Conservation (phyloP, 2,888 invertebrate species). For the Aspidapion aeneum region DNA sequence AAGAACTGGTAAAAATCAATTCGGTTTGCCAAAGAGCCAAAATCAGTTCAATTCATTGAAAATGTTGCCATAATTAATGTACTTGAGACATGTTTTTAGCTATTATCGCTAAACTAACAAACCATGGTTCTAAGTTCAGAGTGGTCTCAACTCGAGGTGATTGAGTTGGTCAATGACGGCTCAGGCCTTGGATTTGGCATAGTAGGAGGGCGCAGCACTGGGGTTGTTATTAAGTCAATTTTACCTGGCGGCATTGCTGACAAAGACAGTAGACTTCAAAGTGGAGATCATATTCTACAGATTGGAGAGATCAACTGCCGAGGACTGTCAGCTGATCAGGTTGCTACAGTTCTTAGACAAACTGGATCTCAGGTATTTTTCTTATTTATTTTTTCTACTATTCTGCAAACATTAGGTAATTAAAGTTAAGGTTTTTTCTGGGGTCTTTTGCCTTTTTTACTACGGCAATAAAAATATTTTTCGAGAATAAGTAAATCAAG, state of each 20-base stretch:
- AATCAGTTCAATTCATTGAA: too few species aligned
- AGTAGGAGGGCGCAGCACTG: conserved; percentile 96
- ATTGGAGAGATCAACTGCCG: conserved; percentile 92
- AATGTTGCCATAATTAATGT: too few species aligned
- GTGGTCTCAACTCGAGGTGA: conserved; percentile 99
- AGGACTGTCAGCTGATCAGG: conserved; percentile 95
- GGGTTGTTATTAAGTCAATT: conserved; percentile 97
- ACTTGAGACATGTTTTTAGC: not conserved
- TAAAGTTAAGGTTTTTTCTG: too few species aligned
- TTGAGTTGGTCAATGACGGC: conserved; percentile 96
- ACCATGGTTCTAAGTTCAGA: conserved; percentile 78
- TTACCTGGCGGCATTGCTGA: conserved; percentile 96
- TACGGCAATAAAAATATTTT: too few species aligned
- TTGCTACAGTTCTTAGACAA: conserved; percentile 77
- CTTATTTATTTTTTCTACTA: too few species aligned
- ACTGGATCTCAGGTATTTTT: conserved; percentile 54
- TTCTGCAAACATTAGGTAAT: too few species aligned
- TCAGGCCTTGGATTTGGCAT: conserved; percentile 97
- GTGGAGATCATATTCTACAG: conserved; percentile 97
- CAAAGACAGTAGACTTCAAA: conserved; percentile 89
- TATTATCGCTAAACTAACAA: conserved; percentile 1
- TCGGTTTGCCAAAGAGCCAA: too few species aligned
- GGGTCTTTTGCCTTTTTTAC: too few species aligned
- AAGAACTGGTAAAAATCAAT: too few species aligned
- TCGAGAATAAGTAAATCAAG: too few species aligned